Base-by-base conservation (phyloP, 2,113 vertebrate species). In the Poecilia latipinna region DNA sequence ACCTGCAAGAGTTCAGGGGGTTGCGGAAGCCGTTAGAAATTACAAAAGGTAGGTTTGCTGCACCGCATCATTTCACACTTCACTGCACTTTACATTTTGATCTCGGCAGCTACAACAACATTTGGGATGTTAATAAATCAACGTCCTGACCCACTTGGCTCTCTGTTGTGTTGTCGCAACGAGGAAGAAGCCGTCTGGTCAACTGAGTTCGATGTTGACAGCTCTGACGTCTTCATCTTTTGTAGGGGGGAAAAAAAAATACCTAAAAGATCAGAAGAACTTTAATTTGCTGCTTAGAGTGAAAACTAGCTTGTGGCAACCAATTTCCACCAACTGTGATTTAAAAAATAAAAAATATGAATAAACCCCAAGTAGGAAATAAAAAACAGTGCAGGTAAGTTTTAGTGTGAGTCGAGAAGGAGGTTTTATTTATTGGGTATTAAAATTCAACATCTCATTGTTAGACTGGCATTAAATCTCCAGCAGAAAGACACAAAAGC, bases 21-120 rank as follows among this genome's bases (percentile, higher is more conserved):
- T 22, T 33, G 28, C 10, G 0, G 31, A 70, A 22, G 22, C 63
- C 32, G 24, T 65, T 11, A 33, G 13, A 66, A 33, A 77, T 57
- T 57, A 69, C 22, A 70, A 80, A 35, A 64, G 0, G 37, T 32
- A 24, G 17, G 44, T 72, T 26, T 51, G 42, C 66, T 75, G 72
- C 79, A 78, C 42, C 26, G 31, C 69, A 42, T 78, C 33, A 79
- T 88, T 89, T 90, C 82, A 88, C 82, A 72, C 78, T 81, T 48
- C 37, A 72, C 4, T 39, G 85, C 48, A 28, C 77, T 44, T 48
- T 57, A 31, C 60, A 69, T 78, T 85, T 60, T 57, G 32, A 60
- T 67, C n/a, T 32, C 37, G 63, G 70, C 68, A 42, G 33, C 37
- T 76, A 74, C 60, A 73, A 65, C 66, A n/a, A 68, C 31, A 79